Conservation (phyloP, 2,888 invertebrate species). For the Folsomia manolachei region DNA sequence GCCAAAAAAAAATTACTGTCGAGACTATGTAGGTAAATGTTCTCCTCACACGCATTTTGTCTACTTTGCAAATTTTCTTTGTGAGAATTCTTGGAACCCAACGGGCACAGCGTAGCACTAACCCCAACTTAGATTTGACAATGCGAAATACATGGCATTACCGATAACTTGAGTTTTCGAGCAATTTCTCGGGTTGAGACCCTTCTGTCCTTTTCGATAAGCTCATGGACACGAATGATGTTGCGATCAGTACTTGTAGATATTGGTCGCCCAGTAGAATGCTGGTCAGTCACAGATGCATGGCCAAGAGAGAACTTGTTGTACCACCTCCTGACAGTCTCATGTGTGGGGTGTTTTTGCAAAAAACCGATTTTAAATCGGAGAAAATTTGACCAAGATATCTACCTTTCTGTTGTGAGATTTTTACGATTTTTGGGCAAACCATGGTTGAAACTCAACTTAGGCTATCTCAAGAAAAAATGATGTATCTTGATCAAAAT, state of each 20-base stretch:
- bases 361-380: neutral
- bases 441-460: no score
- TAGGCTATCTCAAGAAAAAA: neutral
- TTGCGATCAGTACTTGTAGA: neutral
- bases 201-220: neutral
- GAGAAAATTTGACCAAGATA: neutral
- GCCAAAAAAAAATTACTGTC: neutral
- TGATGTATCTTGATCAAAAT: neutral
- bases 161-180: no score
- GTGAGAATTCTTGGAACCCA: neutral
- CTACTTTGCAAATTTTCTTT: neutral
- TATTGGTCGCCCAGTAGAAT: neutral
- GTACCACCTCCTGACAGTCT: neutral
- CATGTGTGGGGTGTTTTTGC: neutral
- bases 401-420: neutral
- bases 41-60: neutral
- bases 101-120: neutral
- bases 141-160: neutral
- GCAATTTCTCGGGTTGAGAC: neutral
- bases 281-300: neutral
- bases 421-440: neutral
- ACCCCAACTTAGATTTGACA: neutral
- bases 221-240: neutral
- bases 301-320: neutral
- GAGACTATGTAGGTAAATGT: neutral